These are phyloP conservation scores for Penaeus japonicus DNA, from an alignment of 1,140 invertebrate species.

Conservation along the genomic window DNA sequence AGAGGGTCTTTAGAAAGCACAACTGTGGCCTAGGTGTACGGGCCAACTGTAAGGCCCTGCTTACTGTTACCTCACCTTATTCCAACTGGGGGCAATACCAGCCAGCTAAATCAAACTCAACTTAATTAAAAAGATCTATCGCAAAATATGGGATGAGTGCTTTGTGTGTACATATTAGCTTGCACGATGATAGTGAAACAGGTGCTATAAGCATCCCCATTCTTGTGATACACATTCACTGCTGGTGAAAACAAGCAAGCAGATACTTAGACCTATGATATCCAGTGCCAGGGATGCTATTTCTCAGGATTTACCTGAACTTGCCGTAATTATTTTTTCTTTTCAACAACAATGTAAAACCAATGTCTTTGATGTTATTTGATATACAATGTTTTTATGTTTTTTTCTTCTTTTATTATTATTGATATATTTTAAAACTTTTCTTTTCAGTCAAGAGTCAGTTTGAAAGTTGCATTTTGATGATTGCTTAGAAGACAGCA, in stretches of 20 bases:
- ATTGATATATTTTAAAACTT: no score
- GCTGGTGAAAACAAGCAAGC: conserved; percentile 44
- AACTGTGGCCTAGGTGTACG: conserved; percentile 42
- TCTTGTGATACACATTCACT: conserved; percentile 55
- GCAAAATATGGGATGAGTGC: no score
- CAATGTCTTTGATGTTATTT: background rate
- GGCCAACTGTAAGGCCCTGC: background rate
- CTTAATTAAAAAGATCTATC: no score
- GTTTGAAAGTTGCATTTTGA: no score
- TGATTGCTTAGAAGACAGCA: no score
- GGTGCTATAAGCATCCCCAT: background rate
- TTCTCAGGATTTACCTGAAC: conserved; percentile 13
- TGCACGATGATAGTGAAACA: no score
- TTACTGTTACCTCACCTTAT: conserved; percentile 38
- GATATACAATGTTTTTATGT: background rate
- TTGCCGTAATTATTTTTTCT: conserved; percentile 22
- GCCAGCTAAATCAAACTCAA: no score
- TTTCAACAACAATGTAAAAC: background rate
- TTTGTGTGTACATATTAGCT: no score
- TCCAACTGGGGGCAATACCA: no score
- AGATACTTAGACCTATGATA: conserved; percentile 22
- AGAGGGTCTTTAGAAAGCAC: conserved; percentile 21
- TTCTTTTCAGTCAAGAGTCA: no score
- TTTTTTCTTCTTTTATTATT: background rate
- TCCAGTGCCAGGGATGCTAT: conserved; percentile 50